phyloP scores from a whole-genome alignment of 1,140 invertebrate genomes.

The Dinoponera quadriceps region DNA sequence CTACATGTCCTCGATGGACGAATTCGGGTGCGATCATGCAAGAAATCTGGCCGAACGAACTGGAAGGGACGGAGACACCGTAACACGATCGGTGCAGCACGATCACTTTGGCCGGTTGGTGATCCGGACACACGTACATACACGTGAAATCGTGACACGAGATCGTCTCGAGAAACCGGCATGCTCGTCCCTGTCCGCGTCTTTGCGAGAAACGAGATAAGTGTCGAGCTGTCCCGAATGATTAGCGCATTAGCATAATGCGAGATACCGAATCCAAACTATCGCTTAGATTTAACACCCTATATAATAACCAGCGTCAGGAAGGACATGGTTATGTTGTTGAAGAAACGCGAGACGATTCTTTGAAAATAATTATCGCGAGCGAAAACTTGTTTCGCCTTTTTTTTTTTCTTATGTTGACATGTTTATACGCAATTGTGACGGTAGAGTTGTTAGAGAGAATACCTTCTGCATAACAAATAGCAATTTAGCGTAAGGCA shows the following conservation, averaged over 20 bases:
- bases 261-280: constrained; percentile 36
- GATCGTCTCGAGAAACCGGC: constrained; percentile 69
- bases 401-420: constrained; percentile 67
- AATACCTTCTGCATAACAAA: not conserved
- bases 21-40: constrained; percentile 80
- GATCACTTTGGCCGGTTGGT: constrained; percentile 61
- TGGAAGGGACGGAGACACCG: constrained; percentile 80
- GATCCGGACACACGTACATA: constrained; percentile 66
- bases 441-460: not conserved
- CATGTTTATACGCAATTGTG: not conserved
- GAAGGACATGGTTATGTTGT: not conserved
- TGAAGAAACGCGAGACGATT: constrained; percentile 6
- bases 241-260: constrained; percentile 74
- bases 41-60: constrained; percentile 82
- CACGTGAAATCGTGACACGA: constrained; percentile 74
- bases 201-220: constrained; percentile 68
- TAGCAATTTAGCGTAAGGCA: not conserved
- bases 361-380: not conserved
- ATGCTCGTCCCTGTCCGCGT: constrained; percentile 67
- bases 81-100: constrained; percentile 78
- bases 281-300: constrained; percentile 31
- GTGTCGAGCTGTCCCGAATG: constrained; percentile 75
- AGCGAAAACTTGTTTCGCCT: not conserved
- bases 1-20: constrained; percentile 62
- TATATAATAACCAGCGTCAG: not conserved